Percentiles rank a stretch among this genome's conserved stretches.
Evolutionary conservation across 2,888 invertebrate species (phyloP).

Genomic region (Melanotus villosus): DNA sequence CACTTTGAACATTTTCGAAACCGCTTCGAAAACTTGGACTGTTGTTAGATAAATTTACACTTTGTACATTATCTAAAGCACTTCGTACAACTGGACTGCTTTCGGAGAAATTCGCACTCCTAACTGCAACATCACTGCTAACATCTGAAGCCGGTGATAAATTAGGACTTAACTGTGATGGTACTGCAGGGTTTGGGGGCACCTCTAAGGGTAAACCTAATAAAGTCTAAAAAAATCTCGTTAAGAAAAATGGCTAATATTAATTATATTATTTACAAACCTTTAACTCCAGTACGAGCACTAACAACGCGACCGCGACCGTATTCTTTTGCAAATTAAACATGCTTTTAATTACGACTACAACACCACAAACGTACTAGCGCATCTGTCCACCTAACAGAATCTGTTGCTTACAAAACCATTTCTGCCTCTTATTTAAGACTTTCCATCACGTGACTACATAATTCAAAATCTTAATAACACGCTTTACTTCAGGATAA

Average conservation of each 20-base stretch:
- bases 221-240: background rate
- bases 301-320: background rate
- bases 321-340: background rate
- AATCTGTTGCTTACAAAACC: conserved; percentile 12
- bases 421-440: conserved; percentile 31
- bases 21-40: background rate
- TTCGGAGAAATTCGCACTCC: background rate
- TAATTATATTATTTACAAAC: background rate
- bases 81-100: background rate
- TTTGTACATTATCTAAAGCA: background rate
- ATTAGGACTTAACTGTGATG: background rate
- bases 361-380: conserved; percentile 12
- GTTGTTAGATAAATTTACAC: background rate
- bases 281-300: background rate
- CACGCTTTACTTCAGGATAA: conserved; percentile 29
- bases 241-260: background rate
- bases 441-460: conserved; percentile 25
- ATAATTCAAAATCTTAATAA: conserved; percentile 28
- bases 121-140: background rate
- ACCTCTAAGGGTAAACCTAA: background rate
- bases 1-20: background rate
- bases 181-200: background rate
- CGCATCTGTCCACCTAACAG: background rate
- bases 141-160: background rate
- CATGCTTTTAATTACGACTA: background rate